Evolutionary conservation across 2,888 invertebrate species (phyloP).

Genomic region (Drosophila tanythrix): DNA sequence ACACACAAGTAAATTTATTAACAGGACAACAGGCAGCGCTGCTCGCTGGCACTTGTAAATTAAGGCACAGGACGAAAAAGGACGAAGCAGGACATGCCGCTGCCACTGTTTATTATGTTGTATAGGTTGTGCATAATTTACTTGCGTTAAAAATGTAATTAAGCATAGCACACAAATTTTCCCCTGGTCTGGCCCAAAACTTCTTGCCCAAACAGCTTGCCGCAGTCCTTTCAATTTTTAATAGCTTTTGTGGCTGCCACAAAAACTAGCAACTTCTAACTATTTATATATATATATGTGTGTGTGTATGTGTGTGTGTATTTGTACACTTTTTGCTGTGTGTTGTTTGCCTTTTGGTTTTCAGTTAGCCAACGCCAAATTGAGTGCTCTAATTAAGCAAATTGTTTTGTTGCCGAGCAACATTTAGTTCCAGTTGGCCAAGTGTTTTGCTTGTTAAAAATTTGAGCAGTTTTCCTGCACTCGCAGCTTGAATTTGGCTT

Average conservation of each 20-base stretch:
- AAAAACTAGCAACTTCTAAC: slow-evolving; percentile 21
- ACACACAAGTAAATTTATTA: slow-evolving; percentile 70
- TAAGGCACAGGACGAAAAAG: slow-evolving; percentile 38
- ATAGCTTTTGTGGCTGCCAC: slow-evolving; percentile 43
- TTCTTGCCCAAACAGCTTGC: slow-evolving; percentile 16
- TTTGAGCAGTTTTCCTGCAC: background rate
- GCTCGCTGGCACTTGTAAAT: slow-evolving; percentile 52
- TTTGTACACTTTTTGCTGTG: slow-evolving; percentile 11
- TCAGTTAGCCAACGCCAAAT: slow-evolving; percentile 49
- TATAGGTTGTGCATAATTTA: slow-evolving; percentile 75
- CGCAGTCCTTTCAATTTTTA: slow-evolving; percentile 63
- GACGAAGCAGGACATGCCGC: slow-evolving; percentile 6
- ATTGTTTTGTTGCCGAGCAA: slow-evolving; percentile 54
- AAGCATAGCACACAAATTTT: slow-evolving; percentile 54
- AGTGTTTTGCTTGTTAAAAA: slow-evolving; percentile 3
- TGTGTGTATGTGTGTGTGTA: slow-evolving; percentile 14
- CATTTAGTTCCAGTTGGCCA: slow-evolving; percentile 15
- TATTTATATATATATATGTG: background rate
- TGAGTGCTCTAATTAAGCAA: slow-evolving; percentile 64
- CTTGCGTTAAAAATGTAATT: slow-evolving; percentile 73
- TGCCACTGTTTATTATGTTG: slow-evolving; percentile 71
- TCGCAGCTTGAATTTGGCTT: background rate
- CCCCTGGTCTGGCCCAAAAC: slow-evolving; percentile 27
- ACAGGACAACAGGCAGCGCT: slow-evolving; percentile 55
- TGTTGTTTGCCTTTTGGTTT: slow-evolving; percentile 18